These are phyloP conservation scores for Potorous gilbertii DNA, from an alignment of 2,797 vertebrate genomes.

Conservation along the genomic window DNA sequence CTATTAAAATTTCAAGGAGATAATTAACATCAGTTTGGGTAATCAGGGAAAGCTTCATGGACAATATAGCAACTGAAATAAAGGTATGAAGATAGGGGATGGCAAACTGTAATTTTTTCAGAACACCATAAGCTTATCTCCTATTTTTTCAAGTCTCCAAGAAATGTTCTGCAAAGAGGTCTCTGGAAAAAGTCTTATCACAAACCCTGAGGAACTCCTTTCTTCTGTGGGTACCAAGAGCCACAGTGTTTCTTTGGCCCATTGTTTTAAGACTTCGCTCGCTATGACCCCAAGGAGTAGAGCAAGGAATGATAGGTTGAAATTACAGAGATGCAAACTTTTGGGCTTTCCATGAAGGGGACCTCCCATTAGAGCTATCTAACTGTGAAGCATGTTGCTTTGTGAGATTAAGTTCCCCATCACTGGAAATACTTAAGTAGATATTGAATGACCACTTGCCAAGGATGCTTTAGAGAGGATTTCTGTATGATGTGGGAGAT, in stretches of 20 bases:
- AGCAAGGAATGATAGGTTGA: not conserved
- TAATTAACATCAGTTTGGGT: not conserved
- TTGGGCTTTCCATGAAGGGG: not conserved
- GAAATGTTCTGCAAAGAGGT: not conserved
- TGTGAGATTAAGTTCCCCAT: not conserved
- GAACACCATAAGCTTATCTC: not conserved
- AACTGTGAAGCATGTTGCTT: not conserved
- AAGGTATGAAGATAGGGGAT: not conserved
- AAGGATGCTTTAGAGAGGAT: not conserved
- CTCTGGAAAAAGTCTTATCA: not conserved
- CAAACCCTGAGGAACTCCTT: not conserved
- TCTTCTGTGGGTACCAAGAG: not conserved
- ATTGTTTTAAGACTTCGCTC: not conserved
- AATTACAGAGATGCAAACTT: not conserved
- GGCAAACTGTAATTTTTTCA: not conserved
- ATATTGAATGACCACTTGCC: not conserved
- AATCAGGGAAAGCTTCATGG: not conserved
- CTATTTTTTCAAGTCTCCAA: not conserved
- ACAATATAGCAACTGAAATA: not conserved
- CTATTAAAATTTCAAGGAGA: not conserved
- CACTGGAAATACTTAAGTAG: not conserved
- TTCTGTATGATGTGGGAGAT: not conserved
- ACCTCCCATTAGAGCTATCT: not conserved
- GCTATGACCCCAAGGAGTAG: not conserved
- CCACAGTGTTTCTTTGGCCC: not conserved